phyloP scores from a whole-genome alignment of 2,888 invertebrate species.

The Psylliodes chrysocephalus region DNA sequence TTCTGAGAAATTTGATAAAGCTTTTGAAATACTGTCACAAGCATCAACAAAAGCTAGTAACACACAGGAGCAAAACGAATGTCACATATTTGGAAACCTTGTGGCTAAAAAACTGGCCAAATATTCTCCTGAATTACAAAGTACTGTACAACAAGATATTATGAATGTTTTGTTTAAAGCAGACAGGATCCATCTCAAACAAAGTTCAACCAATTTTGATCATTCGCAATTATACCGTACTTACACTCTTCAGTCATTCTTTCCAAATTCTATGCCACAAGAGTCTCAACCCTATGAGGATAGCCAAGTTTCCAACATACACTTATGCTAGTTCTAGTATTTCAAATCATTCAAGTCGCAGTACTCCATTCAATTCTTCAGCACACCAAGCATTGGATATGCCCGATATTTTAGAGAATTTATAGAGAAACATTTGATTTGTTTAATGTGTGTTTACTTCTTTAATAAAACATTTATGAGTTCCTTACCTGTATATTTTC shows the following conservation, averaged over 20 bases:
- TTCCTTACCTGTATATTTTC: too few species aligned
- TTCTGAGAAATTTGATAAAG: too few species aligned
- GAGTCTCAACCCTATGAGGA: neutral
- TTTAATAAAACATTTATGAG: neutral
- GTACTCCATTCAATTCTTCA: too few species aligned
- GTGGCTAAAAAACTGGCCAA: conserved; percentile 13
- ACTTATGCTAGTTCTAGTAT: neutral
- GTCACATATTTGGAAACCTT: conserved; percentile 6
- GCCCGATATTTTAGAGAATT: neutral
- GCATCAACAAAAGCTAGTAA: too few species aligned
- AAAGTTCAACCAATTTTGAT: too few species aligned
- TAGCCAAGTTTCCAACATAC: neutral
- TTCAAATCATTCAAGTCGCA: neutral
- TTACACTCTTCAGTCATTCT: too few species aligned
- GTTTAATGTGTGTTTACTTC: neutral
- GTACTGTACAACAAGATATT: conserved; percentile 10
- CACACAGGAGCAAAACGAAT: too few species aligned
- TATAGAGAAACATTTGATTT: neutral
- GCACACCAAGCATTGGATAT: neutral
- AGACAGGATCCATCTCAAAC: too few species aligned
- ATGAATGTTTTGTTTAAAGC: neutral
- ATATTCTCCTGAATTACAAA: conserved; percentile 8
- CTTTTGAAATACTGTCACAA: too few species aligned
- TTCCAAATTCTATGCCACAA: neutral
- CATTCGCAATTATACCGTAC: too few species aligned